phyloP scores from a whole-genome alignment of 1,140 invertebrate genomes.

The Zophobas morio region DNA sequence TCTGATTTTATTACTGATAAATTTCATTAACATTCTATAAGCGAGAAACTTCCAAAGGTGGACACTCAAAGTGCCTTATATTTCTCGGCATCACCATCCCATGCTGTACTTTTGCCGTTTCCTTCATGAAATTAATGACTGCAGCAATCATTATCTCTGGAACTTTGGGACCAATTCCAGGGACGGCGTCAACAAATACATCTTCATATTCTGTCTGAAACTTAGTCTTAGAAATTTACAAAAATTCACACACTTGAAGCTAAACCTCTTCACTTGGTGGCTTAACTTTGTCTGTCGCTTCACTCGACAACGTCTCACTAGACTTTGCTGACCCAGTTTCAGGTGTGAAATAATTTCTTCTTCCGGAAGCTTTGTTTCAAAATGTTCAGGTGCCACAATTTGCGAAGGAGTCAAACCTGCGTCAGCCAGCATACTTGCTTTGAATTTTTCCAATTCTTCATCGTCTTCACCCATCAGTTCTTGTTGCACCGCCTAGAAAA shows the following conservation, averaged over 20 bases:
- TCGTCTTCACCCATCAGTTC: constrained; percentile 58
- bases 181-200: constrained; percentile 68
- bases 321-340: not conserved
- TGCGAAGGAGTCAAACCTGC: constrained; percentile 50
- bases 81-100: constrained; percentile 75
- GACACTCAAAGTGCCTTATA: constrained; percentile 73
- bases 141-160: constrained; percentile 67
- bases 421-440: constrained; percentile 35
- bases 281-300: constrained; percentile 24
- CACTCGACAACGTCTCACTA: not conserved
- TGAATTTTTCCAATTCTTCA: constrained; percentile 60
- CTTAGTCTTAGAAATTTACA: constrained; percentile 14
- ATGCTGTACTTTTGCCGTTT: constrained; percentile 70
- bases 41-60: constrained; percentile 71
- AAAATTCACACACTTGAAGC: constrained; percentile 6
- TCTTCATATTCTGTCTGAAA: constrained; percentile 58
- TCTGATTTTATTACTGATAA: too few relatives aligned
- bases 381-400: constrained; percentile 49
- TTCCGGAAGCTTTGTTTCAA: constrained; percentile 36
- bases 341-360: not conserved
- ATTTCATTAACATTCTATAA: too few relatives aligned
- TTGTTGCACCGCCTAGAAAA: constrained; percentile 54
- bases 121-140: constrained; percentile 69
- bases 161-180: constrained; percentile 72
- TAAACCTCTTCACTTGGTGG: constrained; percentile 5